These are phyloP conservation scores for Amphiura filiformis DNA, from an alignment of 35 echinoderm and acorn worm genomes.

Conservation along the genomic window DNA sequence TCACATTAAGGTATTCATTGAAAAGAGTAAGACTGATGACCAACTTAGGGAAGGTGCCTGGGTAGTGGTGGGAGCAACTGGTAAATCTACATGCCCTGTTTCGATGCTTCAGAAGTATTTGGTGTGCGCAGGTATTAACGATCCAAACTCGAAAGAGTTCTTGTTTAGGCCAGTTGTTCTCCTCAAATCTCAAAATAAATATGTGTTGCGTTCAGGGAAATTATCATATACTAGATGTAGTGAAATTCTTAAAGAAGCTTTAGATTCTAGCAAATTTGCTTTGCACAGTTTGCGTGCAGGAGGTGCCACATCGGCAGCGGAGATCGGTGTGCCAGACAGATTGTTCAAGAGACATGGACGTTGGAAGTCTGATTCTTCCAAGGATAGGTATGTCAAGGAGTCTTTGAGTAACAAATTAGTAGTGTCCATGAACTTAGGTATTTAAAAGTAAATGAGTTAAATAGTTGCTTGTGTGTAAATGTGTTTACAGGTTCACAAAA, in stretches of 20 bases:
- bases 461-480: too few relatives aligned
- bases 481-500: too few relatives aligned
- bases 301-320: slow-evolving; percentile 38
- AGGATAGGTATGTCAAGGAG: slow-evolving; percentile 45
- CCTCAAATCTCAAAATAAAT: not conserved
- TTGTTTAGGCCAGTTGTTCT: not conserved
- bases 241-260: slow-evolving; percentile 31
- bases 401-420: slow-evolving; percentile 19
- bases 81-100: not conserved
- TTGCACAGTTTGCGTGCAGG: slow-evolving; percentile 47
- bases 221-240: slow-evolving; percentile 47
- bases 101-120: not conserved
- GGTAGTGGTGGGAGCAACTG: slow-evolving; percentile 17
- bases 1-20: slow-evolving; percentile 12
- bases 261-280: slow-evolving; percentile 22
- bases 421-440: too few relatives aligned
- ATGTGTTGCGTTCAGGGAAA: not conserved
- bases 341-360: slow-evolving; percentile 43
- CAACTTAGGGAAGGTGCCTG: slow-evolving; percentile 26
- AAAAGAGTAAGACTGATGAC: slow-evolving; percentile 43
- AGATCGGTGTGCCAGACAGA: slow-evolving; percentile 27
- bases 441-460: too few relatives aligned
- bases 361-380: slow-evolving; percentile 32
- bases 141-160: not conserved
- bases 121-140: not conserved